Evolutionary conservation across 2,113 vertebrate genomes (phyloP).

Genomic region (Lasiurus borealis): DNA sequence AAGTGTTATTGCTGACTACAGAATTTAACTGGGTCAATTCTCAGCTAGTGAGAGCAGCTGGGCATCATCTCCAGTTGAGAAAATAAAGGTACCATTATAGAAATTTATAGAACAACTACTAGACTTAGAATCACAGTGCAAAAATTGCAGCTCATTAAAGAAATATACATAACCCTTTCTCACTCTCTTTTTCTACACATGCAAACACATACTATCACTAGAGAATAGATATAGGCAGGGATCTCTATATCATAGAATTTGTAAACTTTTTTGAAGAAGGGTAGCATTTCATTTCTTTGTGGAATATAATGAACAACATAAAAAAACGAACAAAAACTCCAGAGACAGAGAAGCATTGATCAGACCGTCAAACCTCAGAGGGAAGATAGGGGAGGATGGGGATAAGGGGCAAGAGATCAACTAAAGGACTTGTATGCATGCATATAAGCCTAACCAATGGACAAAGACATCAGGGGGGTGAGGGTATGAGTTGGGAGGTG

Average conservation of each 20-base stretch:
- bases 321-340: no score
- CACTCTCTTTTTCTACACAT: neutral
- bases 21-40: slow-evolving; percentile 66
- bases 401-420: no score
- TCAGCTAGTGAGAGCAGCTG: slow-evolving; percentile 56
- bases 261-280: neutral
- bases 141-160: slow-evolving; percentile 14
- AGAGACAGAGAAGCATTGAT: no score
- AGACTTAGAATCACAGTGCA: neutral
- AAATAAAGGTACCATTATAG: slow-evolving; percentile 50
- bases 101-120: slow-evolving; percentile 47
- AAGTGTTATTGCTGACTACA: slow-evolving; percentile 56
- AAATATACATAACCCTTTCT: neutral
- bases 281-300: neutral
- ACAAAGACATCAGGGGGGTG: no score
- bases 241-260: neutral
- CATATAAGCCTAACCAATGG: no score
- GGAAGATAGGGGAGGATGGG: no score
- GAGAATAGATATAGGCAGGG: neutral
- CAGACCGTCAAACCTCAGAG: no score
- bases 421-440: no score
- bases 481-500: no score
- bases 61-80: slow-evolving; percentile 60
- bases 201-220: neutral
- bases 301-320: no score